Evolutionary conservation across 2,797 vertebrate genomes (phyloP).

Genomic region (Hafferia zeledoni): DNA sequence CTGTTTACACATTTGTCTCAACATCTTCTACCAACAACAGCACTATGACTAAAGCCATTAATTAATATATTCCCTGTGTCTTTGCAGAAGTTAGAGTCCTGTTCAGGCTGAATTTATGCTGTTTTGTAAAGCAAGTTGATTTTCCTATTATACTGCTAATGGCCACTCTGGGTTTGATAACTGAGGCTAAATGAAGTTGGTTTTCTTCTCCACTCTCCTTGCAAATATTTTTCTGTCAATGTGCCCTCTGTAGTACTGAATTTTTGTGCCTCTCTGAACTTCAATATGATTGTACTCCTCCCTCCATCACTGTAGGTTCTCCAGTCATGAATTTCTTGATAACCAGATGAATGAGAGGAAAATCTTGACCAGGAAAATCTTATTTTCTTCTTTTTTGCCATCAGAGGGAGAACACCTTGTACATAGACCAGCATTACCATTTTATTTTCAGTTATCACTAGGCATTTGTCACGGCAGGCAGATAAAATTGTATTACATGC

Average conservation of each 20-base stretch:
- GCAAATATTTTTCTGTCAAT: neutral
- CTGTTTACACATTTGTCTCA: slow-evolving; percentile 65
- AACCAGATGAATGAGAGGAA: neutral
- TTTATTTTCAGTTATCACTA: neutral
- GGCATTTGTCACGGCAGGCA: neutral
- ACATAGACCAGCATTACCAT: neutral
- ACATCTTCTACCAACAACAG: slow-evolving; percentile 45
- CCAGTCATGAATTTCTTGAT: neutral
- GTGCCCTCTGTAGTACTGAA: neutral
- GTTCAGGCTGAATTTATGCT: neutral
- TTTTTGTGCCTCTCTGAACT: neutral
- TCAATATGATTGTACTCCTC: neutral
- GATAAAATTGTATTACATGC: neutral
- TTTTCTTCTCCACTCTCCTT: neutral
- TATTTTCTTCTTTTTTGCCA: neutral
- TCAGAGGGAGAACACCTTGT: neutral
- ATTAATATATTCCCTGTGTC: slow-evolving; percentile 31
- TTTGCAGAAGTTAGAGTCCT: slow-evolving; percentile 38
- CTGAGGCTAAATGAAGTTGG: neutral
- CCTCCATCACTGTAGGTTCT: neutral
- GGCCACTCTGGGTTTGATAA: neutral
- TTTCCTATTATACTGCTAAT: neutral
- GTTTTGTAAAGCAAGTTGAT: neutral
- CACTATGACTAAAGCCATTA: slow-evolving; percentile 57
- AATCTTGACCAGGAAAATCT: neutral